Base-by-base conservation (phyloP, 2,113 vertebrate genomes). In the Brachyistius frenatus region DNA sequence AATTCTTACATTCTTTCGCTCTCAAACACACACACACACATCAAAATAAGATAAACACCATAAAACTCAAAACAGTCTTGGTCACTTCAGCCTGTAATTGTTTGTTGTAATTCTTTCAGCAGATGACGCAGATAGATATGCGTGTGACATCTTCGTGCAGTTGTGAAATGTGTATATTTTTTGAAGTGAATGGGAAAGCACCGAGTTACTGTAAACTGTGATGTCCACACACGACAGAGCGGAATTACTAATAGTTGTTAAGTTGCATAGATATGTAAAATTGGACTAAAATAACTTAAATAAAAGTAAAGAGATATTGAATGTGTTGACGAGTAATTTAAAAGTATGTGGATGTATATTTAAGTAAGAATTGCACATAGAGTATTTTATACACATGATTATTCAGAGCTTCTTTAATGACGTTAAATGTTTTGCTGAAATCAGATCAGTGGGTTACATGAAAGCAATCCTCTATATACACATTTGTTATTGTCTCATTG, bases 1-100 rank as follows among this genome's bases (percentile, higher is more conserved):
- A 83, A 90, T 75, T 81, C 63, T 73, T 50, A 49, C 49, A 39
- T 58, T 71, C 49, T 61, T 4, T 41, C 63, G 31, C 16, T 47
- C 53, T 23, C 23, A 23, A 23, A 65, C 36, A 72, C 66, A 75
- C 72, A 62, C 66, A 36, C 57, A 61, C 64, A 58, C 3, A 5
- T 61, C 49, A 73, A 53, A 76, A 52, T 68, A 80, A 84, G 56
- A 81, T 89, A 91, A 91, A 91, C 86, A 90, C 5, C 5, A 41
- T 23, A 69, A 75, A 83, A 41, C 50, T 3, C 52, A 57, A 74
- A 49, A 73, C 50, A 41, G 9, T 11, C 35, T 36, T 15, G 4
- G 33, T 74, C 60, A 60, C 44, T 68, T 35, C 46, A 16, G 35
- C 31, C 47, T 1, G 0, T 15, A 39, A 32, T 53, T 67, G 53